Conservation (phyloP, 2,113 vertebrate species). For the Meles meles region DNA sequence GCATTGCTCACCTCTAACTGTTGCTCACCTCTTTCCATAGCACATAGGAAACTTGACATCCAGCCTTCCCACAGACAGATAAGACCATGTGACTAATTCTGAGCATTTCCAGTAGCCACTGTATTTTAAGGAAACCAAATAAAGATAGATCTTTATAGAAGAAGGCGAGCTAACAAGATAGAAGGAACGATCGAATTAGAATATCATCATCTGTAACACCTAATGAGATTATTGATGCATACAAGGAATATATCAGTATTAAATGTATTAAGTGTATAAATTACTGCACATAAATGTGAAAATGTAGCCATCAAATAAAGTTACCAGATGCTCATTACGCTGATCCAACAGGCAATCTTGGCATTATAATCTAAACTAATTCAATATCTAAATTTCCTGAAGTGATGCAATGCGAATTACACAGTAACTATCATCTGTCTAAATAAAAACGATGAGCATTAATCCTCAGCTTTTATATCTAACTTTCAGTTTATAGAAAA, state of each 20-base stretch:
- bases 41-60: not conserved
- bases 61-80: not conserved
- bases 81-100: not conserved
- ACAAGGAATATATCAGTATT: not conserved
- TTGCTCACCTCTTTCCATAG: not conserved
- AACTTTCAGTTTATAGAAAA: not conserved
- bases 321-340: not conserved
- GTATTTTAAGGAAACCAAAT: not conserved
- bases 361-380: not conserved
- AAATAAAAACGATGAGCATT: not conserved
- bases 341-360: not conserved
- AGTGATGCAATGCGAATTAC: not conserved
- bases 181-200: not conserved
- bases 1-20: not conserved
- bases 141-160: not conserved
- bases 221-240: not conserved
- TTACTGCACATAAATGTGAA: not conserved
- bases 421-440: not conserved
- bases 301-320: not conserved
- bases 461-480: not conserved
- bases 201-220: not conserved
- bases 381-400: not conserved
- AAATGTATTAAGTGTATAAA: not conserved
- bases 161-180: not conserved
- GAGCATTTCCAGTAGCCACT: not conserved